Evolutionary conservation across 2,888 invertebrate genomes (phyloP).

Genomic region (Micropterix aruncella): DNA sequence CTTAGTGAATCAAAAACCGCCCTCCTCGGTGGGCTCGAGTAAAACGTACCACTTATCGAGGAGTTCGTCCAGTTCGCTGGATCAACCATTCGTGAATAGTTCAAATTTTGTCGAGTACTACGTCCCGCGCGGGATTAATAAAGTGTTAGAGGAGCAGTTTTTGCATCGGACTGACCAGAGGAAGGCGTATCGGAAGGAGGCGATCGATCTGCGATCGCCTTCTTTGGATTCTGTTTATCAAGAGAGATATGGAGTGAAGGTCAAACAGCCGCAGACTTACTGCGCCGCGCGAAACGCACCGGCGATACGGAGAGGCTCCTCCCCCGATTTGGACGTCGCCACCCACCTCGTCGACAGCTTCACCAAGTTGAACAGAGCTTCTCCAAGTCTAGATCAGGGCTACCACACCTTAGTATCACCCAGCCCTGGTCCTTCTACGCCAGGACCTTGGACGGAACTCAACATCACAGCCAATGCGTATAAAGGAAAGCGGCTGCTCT

Average conservation of each 20-base stretch:
- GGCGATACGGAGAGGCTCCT: slow-evolving; percentile 12
- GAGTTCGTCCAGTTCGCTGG: slow-evolving; percentile 19
- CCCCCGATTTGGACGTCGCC: slow-evolving; percentile 13
- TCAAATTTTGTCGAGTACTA: slow-evolving; percentile 12
- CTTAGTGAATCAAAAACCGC: slow-evolving; percentile 14
- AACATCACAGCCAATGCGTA: slow-evolving; percentile 9
- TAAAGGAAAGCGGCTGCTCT: slow-evolving; percentile 19
- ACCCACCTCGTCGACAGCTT: slow-evolving; percentile 26
- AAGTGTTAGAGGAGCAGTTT: slow-evolving; percentile 11
- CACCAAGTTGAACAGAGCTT: slow-evolving; percentile 31
- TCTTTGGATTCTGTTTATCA: slow-evolving; percentile 21
- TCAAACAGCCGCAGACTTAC: slow-evolving; percentile 9
- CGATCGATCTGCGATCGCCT: slow-evolving; percentile 18
- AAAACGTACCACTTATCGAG: slow-evolving; percentile 18
- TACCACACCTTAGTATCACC: slow-evolving; percentile 63
- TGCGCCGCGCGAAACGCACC: slow-evolving; percentile 9
- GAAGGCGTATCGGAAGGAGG: slow-evolving; percentile 10
- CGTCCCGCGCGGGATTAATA: slow-evolving; percentile 10
- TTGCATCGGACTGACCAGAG: slow-evolving; percentile 9
- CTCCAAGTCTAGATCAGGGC: slow-evolving; percentile 64
- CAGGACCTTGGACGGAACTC: slow-evolving; percentile 22
- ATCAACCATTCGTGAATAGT: slow-evolving; percentile 13
- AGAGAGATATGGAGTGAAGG: slow-evolving; percentile 20
- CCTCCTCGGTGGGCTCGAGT: slow-evolving; percentile 16
- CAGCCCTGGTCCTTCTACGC: slow-evolving; percentile 29